Evolutionary conservation across 2,797 vertebrate genomes (phyloP).

Genomic region (Gambelia wislizenii): DNA sequence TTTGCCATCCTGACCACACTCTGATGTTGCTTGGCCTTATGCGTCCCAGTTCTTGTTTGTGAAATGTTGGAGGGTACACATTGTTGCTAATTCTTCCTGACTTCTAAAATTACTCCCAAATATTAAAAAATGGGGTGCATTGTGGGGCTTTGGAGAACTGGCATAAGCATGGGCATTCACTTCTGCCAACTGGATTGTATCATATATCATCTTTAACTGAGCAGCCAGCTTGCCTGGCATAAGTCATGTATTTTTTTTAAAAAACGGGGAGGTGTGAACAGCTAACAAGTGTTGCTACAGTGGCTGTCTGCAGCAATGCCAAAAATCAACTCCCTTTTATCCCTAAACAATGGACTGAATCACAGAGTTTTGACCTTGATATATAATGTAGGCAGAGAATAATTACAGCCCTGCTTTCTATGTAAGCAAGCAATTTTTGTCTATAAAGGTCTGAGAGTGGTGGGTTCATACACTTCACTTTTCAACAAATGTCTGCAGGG

Average conservation of each 20-base stretch:
- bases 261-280: conserved; percentile 35
- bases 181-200: too few species aligned
- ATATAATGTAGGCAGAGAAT: conserved; percentile 66
- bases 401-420: conserved; percentile 70
- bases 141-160: too few species aligned
- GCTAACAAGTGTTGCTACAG: conserved; percentile 71
- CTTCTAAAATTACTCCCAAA: too few species aligned
- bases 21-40: too few species aligned
- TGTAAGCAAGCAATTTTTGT: conserved; percentile 68
- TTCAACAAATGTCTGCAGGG: conserved; percentile 48
- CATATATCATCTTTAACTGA: not conserved
- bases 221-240: conserved; percentile 6
- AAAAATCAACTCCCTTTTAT: conserved; percentile 73
- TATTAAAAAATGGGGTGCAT: too few species aligned
- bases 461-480: conserved; percentile 52
- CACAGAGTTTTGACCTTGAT: conserved; percentile 75
- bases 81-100: too few species aligned
- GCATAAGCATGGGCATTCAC: too few species aligned
- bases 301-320: conserved; percentile 55
- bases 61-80: too few species aligned
- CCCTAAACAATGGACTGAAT: conserved; percentile 70
- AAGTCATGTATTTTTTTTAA: conserved; percentile 46
- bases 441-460: conserved; percentile 58
- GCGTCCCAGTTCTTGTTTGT: too few species aligned
- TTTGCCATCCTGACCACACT: too few species aligned